Conservation (phyloP, 2,797 vertebrate species). For the Tiaroga cobitis region DNA sequence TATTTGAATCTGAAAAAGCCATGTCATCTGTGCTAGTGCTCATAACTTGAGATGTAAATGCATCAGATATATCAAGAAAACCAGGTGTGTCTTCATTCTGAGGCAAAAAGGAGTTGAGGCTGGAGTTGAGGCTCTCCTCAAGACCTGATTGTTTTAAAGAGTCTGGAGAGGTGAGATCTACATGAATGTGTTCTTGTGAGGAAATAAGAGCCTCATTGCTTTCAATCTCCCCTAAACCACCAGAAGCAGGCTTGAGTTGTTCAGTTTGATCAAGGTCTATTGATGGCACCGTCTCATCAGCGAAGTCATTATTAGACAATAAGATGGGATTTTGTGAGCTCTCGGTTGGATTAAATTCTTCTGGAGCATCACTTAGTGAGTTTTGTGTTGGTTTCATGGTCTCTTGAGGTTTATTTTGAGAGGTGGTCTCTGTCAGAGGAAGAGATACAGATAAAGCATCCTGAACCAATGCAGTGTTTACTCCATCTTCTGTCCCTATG, state of each 20-base stretch:
- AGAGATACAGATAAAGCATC: background rate
- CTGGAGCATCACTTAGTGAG: background rate
- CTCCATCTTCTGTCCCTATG: background rate
- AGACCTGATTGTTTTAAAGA: background rate
- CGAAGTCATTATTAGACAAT: background rate
- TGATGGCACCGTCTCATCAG: background rate
- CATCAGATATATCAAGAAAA: conserved; percentile 7
- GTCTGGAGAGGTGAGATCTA: background rate
- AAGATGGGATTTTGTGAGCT: background rate
- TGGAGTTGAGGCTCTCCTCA: conserved; percentile 6
- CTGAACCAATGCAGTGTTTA: background rate
- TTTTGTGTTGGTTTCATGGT: background rate
- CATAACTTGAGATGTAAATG: conserved; percentile 7
- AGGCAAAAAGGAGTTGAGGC: conserved; percentile 9
- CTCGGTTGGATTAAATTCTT: background rate
- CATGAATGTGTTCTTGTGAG: conserved; percentile 5
- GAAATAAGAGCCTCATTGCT: background rate
- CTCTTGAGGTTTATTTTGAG: conserved; percentile 19
- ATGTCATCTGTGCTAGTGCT: background rate
- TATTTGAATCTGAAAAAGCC: background rate
- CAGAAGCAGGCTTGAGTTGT: background rate
- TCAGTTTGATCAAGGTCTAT: background rate
- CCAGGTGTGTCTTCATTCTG: background rate
- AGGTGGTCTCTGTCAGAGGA: background rate
- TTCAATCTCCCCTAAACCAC: background rate